A percentile compares a stretch with the other conserved stretches of the same genome.
Evolutionary conservation across 1,140 invertebrate genomes (phyloP).

Genomic region (Panulirus ornatus): DNA sequence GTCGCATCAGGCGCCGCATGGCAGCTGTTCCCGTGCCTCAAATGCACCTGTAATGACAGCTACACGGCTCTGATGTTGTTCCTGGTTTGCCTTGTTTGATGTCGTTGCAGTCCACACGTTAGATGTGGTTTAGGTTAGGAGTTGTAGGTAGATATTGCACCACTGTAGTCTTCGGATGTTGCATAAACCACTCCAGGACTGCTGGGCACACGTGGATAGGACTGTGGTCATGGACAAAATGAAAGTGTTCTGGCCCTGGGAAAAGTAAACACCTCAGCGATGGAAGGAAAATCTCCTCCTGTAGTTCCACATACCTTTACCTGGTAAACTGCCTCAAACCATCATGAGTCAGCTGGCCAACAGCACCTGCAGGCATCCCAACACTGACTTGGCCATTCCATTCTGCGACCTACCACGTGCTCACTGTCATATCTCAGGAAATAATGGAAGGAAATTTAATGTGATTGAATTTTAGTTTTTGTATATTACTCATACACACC

Average conservation of each 20-base stretch:
- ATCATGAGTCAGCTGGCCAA: neutral
- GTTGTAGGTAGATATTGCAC: neutral
- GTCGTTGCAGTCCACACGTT: neutral
- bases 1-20: neutral
- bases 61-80: neutral
- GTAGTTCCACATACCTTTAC: neutral
- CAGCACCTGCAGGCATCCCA: no score
- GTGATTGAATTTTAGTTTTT: no score
- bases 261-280: neutral
- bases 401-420: no score
- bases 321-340: neutral
- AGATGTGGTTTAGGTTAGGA: neutral
- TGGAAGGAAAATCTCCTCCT: conserved; percentile 3
- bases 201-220: neutral
- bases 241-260: conserved; percentile 4
- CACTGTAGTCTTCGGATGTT: conserved; percentile 9
- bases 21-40: neutral
- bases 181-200: neutral
- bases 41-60: conserved; percentile 17
- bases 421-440: no score
- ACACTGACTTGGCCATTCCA: no score
- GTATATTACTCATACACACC: no score
- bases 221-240: conserved; percentile 16
- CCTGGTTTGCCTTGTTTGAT: neutral
- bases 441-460: no score